Evolutionary conservation across 2,888 invertebrate species (phyloP), one percentile per base, ranked within the genome.

Genomic region (Erebia palarica): DNA sequence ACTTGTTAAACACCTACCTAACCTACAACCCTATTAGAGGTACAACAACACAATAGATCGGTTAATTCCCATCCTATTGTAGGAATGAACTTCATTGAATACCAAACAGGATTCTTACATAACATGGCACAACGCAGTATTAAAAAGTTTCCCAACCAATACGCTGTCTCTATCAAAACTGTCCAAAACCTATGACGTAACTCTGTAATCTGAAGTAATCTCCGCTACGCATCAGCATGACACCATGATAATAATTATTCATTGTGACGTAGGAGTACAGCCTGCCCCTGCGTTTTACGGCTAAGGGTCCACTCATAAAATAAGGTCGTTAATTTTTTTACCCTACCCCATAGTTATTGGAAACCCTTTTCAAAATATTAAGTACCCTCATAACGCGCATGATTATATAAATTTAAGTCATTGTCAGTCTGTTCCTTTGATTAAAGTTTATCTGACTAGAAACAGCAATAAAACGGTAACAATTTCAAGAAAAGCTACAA

Each of bases 171-270:
- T 16, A 18, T n/a, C n/a, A n/a, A n/a, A n/a, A n/a, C n/a, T n/a
- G n/a, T n/a, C 18, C 18, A 14, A 16, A n/a, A 16, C 18, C 61
- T 66, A 82, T 85, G 84, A 86, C 85, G 84, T 86, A 86, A 83
- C 73, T 78, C 78, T 80, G 77, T 79, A 81, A 36, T 36, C 36
- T 36, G 36, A 36, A 36, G 27, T 53, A 81, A 81, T 79, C 81
- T 79, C 79, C 81, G 82, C 78, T 82, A 82, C 86, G 85, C 87
- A 90, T 92, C 90, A 91, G 89, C 90, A 91, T 91, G 90, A 91
- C 91, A 79, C 87, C 82, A 84, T 82, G 87, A 89, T 91, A 91
- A 91, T 91, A 3, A 53, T 8, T 49, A 88, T 85, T 82, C 83
- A 86, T 80, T 86, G 90, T 82, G 85, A 90, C 84, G 82, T 84